Evolutionary conservation across 2,797 vertebrate species (phyloP).

Genomic region (Paguma larvata): DNA sequence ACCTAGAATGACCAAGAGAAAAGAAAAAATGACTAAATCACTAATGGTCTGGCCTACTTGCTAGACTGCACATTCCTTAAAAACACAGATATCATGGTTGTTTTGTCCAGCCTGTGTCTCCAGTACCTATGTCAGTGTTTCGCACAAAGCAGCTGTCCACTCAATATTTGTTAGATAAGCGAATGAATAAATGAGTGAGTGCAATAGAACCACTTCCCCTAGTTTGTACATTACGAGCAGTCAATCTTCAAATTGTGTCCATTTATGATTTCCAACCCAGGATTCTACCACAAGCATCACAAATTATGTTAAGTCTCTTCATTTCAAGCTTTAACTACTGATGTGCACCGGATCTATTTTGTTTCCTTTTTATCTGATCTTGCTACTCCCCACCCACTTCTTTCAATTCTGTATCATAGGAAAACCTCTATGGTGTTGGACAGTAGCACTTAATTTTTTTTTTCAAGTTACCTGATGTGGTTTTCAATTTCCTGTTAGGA

Average conservation of each 20-base stretch:
- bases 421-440: slow-evolving; percentile 37
- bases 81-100: not conserved
- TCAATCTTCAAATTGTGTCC: not conserved
- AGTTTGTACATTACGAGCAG: not conserved
- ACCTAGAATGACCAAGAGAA: not conserved
- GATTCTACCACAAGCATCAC: not conserved
- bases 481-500: slow-evolving; percentile 79
- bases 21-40: not conserved
- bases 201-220: not conserved
- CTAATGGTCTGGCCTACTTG: not conserved
- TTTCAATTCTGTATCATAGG: slow-evolving; percentile 30
- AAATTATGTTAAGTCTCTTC: not conserved
- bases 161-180: not conserved
- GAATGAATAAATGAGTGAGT: not conserved
- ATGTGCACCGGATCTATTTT: slow-evolving; percentile 5
- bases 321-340: not conserved
- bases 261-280: not conserved
- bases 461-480: slow-evolving; percentile 66
- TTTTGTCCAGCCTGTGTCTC: not conserved
- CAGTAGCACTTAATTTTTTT: not conserved
- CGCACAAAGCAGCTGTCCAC: not conserved
- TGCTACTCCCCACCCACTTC: slow-evolving; percentile 40
- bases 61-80: not conserved
- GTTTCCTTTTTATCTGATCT: slow-evolving; percentile 60
- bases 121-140: not conserved